A percentile compares a stretch with the other conserved stretches of the same genome.
These are phyloP conservation scores for Morelia viridis DNA, from an alignment of 2,797 vertebrate species.

Conservation along the genomic window DNA sequence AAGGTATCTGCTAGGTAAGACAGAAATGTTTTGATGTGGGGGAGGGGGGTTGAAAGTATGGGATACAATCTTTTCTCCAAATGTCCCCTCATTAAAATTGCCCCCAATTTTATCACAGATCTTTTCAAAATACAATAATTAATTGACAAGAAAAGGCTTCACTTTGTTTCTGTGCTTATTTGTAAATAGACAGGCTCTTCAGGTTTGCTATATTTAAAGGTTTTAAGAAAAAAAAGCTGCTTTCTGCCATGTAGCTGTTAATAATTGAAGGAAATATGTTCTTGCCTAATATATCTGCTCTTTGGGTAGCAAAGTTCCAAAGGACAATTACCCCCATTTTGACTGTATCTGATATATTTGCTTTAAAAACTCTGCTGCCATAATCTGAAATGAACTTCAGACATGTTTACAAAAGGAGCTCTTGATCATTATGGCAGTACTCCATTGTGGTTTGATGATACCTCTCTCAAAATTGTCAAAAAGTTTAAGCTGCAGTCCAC, in stretches of 20 bases:
- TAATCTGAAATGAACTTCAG: neutral
- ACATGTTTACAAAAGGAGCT: slow-evolving; percentile 2
- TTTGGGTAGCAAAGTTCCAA: slow-evolving; percentile 2
- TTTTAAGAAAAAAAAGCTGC: neutral
- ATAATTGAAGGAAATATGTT: neutral
- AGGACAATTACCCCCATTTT: neutral
- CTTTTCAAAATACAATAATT: neutral
- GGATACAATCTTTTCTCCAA: neutral
- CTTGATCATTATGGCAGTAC: neutral
- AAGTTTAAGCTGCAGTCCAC: neutral
- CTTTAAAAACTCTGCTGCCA: neutral
- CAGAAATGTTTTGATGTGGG: neutral
- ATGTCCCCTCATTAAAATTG: neutral
- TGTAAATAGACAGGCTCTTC: neutral
- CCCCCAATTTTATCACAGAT: neutral
- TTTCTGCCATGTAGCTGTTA: neutral
- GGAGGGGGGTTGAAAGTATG: neutral
- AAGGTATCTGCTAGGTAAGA: neutral
- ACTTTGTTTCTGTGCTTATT: neutral
- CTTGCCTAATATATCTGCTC: neutral
- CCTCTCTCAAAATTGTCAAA: neutral
- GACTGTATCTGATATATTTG: neutral
- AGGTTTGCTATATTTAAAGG: neutral
- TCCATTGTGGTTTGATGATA: neutral
- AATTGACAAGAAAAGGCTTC: neutral